A percentile compares a stretch with the other conserved stretches of the same genome.
Conservation (phyloP, 2,888 invertebrate species). For the Dryobota labecula region DNA sequence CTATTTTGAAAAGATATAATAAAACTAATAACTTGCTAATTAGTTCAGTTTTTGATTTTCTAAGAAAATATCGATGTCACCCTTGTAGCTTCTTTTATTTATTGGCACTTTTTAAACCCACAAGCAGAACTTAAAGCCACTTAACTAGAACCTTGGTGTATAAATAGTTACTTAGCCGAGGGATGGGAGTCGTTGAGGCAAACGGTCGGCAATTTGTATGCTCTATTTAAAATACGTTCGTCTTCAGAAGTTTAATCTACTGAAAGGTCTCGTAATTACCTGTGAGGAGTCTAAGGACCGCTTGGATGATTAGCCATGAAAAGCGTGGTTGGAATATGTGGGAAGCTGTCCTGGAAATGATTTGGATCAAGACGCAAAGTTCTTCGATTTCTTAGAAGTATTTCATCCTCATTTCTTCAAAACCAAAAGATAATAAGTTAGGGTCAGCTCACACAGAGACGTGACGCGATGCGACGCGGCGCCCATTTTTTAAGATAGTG, state of each 20-base stretch:
- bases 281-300: constrained; percentile 15
- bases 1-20: no score
- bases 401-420: not conserved
- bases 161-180: constrained; percentile 18
- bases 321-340: not conserved
- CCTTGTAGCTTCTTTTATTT: no score
- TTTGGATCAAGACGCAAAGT: not conserved
- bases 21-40: no score
- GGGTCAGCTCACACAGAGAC: no score
- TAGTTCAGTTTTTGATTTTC: no score
- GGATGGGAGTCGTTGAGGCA: constrained; percentile 16
- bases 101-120: not conserved
- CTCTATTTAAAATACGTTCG: constrained; percentile 43
- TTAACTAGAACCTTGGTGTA: constrained; percentile 11
- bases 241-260: constrained; percentile 38
- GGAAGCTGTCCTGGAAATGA: not conserved
- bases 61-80: no score
- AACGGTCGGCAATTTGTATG: constrained; percentile 45
- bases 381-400: not conserved
- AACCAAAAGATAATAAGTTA: no score
- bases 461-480: no score
- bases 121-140: not conserved
- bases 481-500: no score
- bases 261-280: constrained; percentile 45
- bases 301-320: constrained; percentile 26